Evolutionary conservation across 1,140 invertebrate species (phyloP), one percentile per base, ranked within the genome.

Genomic region (Drosophila kikkawai): DNA sequence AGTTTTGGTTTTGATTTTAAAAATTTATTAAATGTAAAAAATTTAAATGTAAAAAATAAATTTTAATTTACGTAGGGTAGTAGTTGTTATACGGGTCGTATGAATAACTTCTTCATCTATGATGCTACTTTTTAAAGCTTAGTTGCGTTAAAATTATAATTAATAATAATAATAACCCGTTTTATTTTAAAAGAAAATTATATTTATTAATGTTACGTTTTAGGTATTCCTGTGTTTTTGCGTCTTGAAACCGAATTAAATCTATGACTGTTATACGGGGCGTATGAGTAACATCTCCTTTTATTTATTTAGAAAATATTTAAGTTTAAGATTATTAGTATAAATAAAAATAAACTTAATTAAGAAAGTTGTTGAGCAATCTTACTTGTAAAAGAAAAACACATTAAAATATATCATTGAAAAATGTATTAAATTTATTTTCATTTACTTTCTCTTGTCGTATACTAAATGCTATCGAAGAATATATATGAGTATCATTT

Each of bases 401-500:
- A 29, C 15, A 4, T n/a, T n/a, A 0, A 29, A 47, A 37, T 48
- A 47, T 42, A 32, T 34, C 22, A 51, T 55, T 50, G 64, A 55
- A 77, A 71, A 53, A 79, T 57, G 61, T 63, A 73, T 76, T 75
- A 48, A 45, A 75, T 65, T 79, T 64, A 71, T 59, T 58, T 79
- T 70, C 70, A 71, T 73, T 73, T 47, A 73, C 51, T 59, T 56
- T 42, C 37, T 32, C 66, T 73, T 71, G 45, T 73, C 69, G 69
- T 73, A 79, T 44, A 78, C 76, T 80, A 79, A 82, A 67, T 82
- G 75, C 79, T 79, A 82, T 47, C 59, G 58, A 84, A 88, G 73
- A 87, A 87, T 87, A 87, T 87, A 73, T 91, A 91, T 91, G 88
- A 91, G 88, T 85, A 91, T 91, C 88, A 91, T 91, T 91, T 91